These are phyloP conservation scores for Buphagus erythrorhynchus DNA, from an alignment of 2,797 vertebrate species.

Conservation along the genomic window DNA sequence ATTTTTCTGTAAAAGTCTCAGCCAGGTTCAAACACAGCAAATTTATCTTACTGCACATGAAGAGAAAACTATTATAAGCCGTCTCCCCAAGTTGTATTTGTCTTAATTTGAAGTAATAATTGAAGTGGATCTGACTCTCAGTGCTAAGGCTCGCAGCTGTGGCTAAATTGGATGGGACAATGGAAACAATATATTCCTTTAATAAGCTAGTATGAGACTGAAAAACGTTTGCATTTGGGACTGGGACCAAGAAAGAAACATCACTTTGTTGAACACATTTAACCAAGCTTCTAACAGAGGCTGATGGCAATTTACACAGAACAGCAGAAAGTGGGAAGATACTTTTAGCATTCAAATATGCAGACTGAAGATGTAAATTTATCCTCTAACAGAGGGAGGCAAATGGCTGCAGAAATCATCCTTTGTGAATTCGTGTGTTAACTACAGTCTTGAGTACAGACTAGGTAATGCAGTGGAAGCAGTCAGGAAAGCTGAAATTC, in stretches of 20 bases:
- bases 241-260: background rate
- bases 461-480: background rate
- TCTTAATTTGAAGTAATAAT: constrained; percentile 30
- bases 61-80: background rate
- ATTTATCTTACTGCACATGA: background rate
- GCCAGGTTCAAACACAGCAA: background rate
- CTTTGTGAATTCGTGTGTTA: background rate
- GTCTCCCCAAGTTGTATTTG: background rate
- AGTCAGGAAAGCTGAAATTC: background rate
- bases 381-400: background rate
- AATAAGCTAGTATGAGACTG: background rate
- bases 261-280: background rate
- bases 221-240: background rate
- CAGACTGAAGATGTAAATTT: background rate
- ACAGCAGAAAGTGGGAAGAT: background rate
- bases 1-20: background rate
- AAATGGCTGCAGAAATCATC: background rate
- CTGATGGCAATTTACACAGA: background rate
- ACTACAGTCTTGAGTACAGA: background rate
- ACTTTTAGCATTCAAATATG: background rate
- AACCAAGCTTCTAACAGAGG: background rate
- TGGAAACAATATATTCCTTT: constrained; percentile 11
- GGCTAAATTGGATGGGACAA: background rate
- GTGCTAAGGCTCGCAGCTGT: background rate
- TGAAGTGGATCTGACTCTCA: background rate